Evolutionary conservation across 2,888 invertebrate genomes (phyloP).

Genomic region (Xestia sexstrigata): DNA sequence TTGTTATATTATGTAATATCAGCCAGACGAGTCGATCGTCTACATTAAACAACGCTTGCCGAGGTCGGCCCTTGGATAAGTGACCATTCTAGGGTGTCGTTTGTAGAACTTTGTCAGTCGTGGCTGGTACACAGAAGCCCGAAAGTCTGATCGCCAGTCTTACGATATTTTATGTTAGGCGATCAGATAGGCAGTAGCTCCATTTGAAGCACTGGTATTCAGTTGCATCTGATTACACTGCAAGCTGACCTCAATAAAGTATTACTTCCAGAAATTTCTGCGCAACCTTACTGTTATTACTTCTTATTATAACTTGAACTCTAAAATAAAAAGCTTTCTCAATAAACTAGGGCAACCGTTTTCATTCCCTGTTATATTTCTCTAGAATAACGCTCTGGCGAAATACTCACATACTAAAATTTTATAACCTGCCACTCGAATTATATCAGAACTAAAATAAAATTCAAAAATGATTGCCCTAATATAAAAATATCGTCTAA

Average conservation of each 20-base stretch:
- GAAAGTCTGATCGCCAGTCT: background rate
- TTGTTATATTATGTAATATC: background rate
- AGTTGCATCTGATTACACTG: background rate
- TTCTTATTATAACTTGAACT: background rate
- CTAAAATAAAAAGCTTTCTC: slow-evolving; percentile 1
- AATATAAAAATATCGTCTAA: slow-evolving; percentile 25
- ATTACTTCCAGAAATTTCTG: background rate
- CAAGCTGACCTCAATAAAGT: background rate
- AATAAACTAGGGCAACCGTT: slow-evolving; percentile 11
- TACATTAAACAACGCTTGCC: background rate
- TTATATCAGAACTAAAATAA: slow-evolving; percentile 22
- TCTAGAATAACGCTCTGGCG: slow-evolving; percentile 4
- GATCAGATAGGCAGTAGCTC: background rate
- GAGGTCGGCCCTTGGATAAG: background rate
- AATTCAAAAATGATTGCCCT: slow-evolving; percentile 17
- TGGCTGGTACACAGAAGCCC: background rate
- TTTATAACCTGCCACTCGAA: slow-evolving; percentile 32
- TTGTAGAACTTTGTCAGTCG: background rate
- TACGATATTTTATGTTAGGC: background rate
- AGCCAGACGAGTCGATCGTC: background rate
- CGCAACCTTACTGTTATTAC: background rate
- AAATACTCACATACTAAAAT: slow-evolving; percentile 21
- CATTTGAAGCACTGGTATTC: background rate
- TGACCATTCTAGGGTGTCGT: background rate
- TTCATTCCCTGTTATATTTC: slow-evolving; percentile 16